Conservation (phyloP, 2,888 invertebrate genomes). For the Agriopis aurantiaria region DNA sequence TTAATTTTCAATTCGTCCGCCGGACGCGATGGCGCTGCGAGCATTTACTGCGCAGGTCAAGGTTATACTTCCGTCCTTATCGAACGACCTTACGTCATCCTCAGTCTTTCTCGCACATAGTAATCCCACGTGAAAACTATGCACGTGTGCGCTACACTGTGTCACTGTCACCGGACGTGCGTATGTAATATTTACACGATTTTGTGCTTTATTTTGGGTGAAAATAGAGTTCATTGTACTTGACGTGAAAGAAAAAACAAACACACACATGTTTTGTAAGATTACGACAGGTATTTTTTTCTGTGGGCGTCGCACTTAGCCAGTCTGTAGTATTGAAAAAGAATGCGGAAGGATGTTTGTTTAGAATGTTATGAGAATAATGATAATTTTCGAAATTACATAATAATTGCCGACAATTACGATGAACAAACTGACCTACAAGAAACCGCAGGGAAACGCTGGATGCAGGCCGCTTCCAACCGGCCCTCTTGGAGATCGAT, state of each 20-base stretch:
- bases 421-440: too few species aligned
- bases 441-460: too few species aligned
- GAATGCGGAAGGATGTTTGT: conserved; percentile 41
- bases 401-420: not conserved
- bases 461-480: too few species aligned
- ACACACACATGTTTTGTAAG: conserved; percentile 35
- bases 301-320: conserved; percentile 33
- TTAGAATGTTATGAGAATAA: not conserved
- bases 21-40: conserved; percentile 51
- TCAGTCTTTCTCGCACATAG: conserved; percentile 50
- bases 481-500: too few species aligned
- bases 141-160: conserved; percentile 51
- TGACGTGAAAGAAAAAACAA: conserved; percentile 15
- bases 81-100: conserved; percentile 45
- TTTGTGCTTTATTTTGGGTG: conserved; percentile 30
- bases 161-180: conserved; percentile 37
- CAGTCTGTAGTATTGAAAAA: conserved; percentile 35
- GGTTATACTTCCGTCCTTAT: conserved; percentile 63
- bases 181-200: conserved; percentile 24
- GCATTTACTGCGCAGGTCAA: conserved; percentile 75
- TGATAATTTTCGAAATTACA: conserved; percentile 1
- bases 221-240: conserved; percentile 22
- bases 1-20: conserved; percentile 57
- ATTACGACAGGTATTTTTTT: conserved; percentile 37
- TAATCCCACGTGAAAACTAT: conserved; percentile 57